A percentile compares a stretch with the other conserved stretches of the same genome.
phyloP scores from a whole-genome alignment of 2,113 vertebrate genomes.

The Dicerorhinus sumatrensis region DNA sequence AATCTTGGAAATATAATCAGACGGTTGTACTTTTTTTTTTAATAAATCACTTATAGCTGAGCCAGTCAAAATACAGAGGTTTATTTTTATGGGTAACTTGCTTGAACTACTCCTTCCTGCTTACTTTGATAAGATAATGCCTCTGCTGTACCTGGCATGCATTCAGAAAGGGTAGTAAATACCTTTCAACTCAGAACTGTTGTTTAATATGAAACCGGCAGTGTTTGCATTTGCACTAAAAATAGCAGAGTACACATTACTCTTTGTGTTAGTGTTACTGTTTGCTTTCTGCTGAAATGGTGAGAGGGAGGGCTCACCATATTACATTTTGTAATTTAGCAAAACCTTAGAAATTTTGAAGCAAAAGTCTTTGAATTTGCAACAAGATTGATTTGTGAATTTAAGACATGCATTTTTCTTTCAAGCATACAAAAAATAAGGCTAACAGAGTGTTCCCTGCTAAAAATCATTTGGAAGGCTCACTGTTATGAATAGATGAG shows the following conservation, averaged over 20 bases:
- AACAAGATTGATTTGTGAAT: conserved; percentile 23
- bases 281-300: conserved; percentile 30
- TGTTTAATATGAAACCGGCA: neutral
- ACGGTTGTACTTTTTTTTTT: neutral
- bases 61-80: neutral
- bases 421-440: conserved; percentile 4
- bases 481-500: neutral
- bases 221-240: conserved; percentile 34
- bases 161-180: neutral
- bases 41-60: conserved; percentile 2
- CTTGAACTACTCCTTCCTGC: conserved; percentile 35
- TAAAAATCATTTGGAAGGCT: neutral
- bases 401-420: conserved; percentile 18
- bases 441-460: neutral
- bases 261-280: neutral
- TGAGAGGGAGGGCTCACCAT: neutral
- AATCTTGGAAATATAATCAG: conserved; percentile 34
- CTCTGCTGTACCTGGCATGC: neutral
- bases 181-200: neutral
- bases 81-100: conserved; percentile 22
- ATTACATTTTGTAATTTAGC: conserved; percentile 23
- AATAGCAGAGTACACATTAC: conserved; percentile 1
- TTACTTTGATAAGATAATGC: conserved; percentile 36
- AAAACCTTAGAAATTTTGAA: conserved; percentile 40
- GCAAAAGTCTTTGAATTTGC: conserved; percentile 32